Percentiles rank a stretch among this genome's conserved stretches.
Conservation (phyloP, 2,113 vertebrate species). For the Chloroceryle aenea region DNA sequence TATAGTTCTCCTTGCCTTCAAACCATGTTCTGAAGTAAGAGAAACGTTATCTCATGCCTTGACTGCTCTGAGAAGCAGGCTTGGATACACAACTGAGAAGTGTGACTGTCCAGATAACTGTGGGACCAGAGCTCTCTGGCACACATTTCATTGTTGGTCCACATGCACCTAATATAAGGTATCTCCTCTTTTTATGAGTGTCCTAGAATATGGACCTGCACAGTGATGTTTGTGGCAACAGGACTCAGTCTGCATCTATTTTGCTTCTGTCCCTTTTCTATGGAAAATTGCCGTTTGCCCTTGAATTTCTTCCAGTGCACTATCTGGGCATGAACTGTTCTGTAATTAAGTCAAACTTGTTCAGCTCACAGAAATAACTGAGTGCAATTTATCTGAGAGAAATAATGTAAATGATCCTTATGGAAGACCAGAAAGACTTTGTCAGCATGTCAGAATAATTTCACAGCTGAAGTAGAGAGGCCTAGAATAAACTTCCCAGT, state of each 20-base stretch:
- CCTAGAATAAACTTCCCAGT: not conserved
- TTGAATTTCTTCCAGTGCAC: conserved; percentile 39
- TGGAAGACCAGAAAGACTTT: conserved; percentile 30
- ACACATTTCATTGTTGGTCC: not conserved
- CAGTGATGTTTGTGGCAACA: not conserved
- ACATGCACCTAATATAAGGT: not conserved
- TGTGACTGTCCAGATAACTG: not conserved
- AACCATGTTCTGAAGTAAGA: not conserved
- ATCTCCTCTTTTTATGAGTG: not conserved
- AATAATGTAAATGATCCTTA: not conserved
- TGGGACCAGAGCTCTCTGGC: not conserved
- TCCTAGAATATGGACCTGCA: not conserved
- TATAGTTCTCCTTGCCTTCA: not conserved
- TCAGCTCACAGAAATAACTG: conserved; percentile 45
- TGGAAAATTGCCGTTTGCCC: conserved; percentile 57
- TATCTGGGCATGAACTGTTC: conserved; percentile 38
- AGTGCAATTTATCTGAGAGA: not conserved
- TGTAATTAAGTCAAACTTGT: conserved; percentile 64
- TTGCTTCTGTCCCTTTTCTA: conserved; percentile 49
- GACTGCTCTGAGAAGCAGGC: not conserved
- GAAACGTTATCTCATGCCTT: not conserved
- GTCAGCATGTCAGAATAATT: conserved; percentile 30
- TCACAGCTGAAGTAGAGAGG: not conserved
- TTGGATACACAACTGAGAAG: not conserved
- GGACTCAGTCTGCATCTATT: conserved; percentile 36